Evolutionary conservation across 1,140 invertebrate genomes (phyloP).

Genomic region (Ooceraea biroi): DNA sequence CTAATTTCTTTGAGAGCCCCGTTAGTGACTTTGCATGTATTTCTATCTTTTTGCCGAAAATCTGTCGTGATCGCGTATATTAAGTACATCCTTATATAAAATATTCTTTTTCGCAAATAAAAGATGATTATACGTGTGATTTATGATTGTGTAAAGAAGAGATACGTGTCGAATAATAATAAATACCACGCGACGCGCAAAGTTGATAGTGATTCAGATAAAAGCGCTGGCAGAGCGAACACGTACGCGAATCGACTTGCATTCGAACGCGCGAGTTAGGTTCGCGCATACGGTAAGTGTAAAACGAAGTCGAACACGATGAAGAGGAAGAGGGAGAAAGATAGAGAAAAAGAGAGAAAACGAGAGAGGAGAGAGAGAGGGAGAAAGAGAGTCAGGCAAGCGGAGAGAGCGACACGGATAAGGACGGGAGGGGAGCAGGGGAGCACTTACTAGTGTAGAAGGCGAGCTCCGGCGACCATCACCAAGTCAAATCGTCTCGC

Average conservation of each 20-base stretch:
- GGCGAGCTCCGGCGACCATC: constrained; percentile 79
- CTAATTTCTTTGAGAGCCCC: constrained; percentile 64
- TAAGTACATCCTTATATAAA: not conserved
- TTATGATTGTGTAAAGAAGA: not conserved
- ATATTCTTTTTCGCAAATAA: constrained; percentile 11
- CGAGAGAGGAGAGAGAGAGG: constrained; percentile 2
- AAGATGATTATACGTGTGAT: not conserved
- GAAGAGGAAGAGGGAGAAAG: too few species aligned
- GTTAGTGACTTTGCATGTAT: not conserved
- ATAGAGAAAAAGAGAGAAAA: too few species aligned
- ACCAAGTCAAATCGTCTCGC: constrained; percentile 84
- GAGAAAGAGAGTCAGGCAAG: constrained; percentile 33
- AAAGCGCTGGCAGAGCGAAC: constrained; percentile 9
- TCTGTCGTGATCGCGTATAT: not conserved
- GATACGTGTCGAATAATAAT: not conserved
- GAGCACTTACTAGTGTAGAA: constrained; percentile 68
- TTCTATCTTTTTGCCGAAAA: not conserved
- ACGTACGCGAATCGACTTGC: constrained; percentile 36
- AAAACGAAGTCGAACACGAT: constrained; percentile 53
- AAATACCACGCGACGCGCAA: not conserved
- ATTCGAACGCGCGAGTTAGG: constrained; percentile 37
- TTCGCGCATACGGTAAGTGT: constrained; percentile 29
- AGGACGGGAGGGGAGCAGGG: constrained; percentile 33
- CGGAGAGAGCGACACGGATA: constrained; percentile 18
- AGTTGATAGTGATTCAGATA: constrained; percentile 28